phyloP scores from a whole-genome alignment of 2,888 invertebrate genomes.

The Cynaeus angustus region DNA sequence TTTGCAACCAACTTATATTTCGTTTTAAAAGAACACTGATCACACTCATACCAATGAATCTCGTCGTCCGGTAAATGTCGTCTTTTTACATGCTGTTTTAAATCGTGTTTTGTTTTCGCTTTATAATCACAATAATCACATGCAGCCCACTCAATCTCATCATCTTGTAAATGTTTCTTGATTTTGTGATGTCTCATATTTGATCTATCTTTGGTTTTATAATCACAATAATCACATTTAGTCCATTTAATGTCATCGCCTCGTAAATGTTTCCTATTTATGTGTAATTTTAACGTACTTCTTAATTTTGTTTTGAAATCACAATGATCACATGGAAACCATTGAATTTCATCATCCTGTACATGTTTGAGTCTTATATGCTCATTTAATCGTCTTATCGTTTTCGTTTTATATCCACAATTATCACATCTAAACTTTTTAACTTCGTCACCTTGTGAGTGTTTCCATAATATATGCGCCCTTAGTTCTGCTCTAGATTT shows the following conservation, averaged over 20 bases:
- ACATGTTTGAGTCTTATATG: background rate
- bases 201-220: background rate
- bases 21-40: too few species aligned
- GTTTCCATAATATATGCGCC: background rate
- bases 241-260: background rate
- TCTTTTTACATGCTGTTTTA: background rate
- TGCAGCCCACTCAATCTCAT: background rate
- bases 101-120: background rate
- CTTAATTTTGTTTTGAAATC: background rate
- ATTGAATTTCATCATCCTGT: background rate
- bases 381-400: background rate
- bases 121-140: background rate
- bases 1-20: too few species aligned
- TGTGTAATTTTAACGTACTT: background rate
- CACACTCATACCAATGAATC: background rate
- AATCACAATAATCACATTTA: background rate
- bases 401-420: background rate
- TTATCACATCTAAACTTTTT: slow-evolving; percentile 5
- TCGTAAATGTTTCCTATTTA: background rate
- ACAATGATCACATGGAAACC: background rate
- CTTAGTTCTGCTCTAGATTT: background rate
- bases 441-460: background rate
- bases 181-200: background rate
- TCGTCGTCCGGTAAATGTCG: background rate
- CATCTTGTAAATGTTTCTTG: background rate